Evolutionary conservation across 2,888 invertebrate genomes (phyloP).

Genomic region (Stenurella melanura): DNA sequence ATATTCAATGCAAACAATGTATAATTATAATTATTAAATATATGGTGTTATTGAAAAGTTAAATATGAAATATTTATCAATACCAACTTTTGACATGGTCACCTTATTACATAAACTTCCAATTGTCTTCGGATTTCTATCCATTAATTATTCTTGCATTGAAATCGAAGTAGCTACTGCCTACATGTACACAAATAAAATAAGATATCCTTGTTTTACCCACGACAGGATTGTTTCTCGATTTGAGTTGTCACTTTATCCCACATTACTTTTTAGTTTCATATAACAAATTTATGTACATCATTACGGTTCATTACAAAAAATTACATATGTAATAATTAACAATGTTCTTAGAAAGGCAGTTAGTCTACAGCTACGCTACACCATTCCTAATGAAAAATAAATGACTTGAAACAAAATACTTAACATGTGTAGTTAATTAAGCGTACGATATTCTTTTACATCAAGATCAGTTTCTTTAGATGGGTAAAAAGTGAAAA

Average conservation of each 20-base stretch:
- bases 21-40: conserved; percentile 4
- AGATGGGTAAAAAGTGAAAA: conserved; percentile 59
- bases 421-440: conserved; percentile 63
- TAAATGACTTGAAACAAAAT: conserved; percentile 62
- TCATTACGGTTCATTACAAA: conserved; percentile 44
- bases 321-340: conserved; percentile 55
- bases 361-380: conserved; percentile 33
- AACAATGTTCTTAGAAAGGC: conserved; percentile 38
- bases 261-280: conserved; percentile 31
- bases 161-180: conserved; percentile 36
- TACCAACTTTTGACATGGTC: conserved; percentile 11
- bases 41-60: background rate
- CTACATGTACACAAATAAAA: conserved; percentile 36
- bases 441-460: conserved; percentile 65
- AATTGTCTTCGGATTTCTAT: conserved; percentile 27
- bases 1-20: background rate
- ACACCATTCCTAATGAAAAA: conserved; percentile 57
- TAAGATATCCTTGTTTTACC: conserved; percentile 41
- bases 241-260: conserved; percentile 31
- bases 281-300: conserved; percentile 41
- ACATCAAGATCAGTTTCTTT: conserved; percentile 62
- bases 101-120: conserved; percentile 8
- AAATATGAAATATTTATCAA: background rate
- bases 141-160: conserved; percentile 22
- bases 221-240: conserved; percentile 38